Evolutionary conservation across 2,113 vertebrate species (phyloP).

Genomic region (Vidua macroura): DNA sequence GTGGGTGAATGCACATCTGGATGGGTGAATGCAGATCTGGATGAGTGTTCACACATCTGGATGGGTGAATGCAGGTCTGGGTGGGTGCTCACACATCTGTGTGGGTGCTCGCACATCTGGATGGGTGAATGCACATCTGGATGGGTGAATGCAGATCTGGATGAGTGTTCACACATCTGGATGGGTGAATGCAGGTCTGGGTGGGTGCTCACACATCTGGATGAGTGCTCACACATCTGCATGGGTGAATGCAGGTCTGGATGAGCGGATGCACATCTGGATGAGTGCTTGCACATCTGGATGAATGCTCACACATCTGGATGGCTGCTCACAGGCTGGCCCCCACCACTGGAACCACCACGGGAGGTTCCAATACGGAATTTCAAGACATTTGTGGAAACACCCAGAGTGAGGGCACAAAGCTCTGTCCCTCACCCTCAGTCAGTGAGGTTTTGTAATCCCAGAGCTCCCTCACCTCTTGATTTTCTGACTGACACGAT

Average conservation of each 20-base stretch:
- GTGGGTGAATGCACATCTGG: not conserved
- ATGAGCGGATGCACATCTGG: fast-evolving
- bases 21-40: fast-evolving
- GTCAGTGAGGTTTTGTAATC: fast-evolving
- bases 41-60: not conserved
- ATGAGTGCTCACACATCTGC: no score
- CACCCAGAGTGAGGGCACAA: not conserved
- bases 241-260: not conserved
- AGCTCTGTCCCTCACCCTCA: not conserved
- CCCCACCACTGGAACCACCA: not conserved
- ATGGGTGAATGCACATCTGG: fast-evolving
- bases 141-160: not conserved
- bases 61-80: fast-evolving
- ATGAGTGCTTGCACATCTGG: not conserved
- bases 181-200: no score
- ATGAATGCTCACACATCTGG: not conserved
- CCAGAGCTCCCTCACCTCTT: not conserved
- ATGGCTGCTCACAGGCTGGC: not conserved
- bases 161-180: not conserved
- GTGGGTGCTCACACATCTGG: no score
- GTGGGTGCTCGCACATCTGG: not conserved
- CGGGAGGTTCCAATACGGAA: fast-evolving
- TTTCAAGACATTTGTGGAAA: fast-evolving
- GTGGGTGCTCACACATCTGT: not conserved
- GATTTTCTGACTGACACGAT: fast-evolving